A percentile compares a stretch with the other conserved stretches of the same genome.
Evolutionary conservation across 2,113 vertebrate species (phyloP).

Genomic region (Brachionichthys hirsutus): DNA sequence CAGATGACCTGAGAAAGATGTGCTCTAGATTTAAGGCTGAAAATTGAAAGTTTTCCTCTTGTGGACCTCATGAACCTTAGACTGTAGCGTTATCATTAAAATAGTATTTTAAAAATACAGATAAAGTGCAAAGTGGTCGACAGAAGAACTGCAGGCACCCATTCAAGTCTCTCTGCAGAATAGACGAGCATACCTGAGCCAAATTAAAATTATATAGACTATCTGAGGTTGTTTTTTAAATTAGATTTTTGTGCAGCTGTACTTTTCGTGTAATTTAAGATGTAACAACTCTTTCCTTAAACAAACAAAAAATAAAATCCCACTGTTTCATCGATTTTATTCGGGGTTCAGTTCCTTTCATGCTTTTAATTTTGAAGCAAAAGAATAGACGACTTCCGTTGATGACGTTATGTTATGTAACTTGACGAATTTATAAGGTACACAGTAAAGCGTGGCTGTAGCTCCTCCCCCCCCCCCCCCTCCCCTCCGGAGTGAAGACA

Average conservation of each 20-base stretch:
- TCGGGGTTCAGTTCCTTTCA: background rate
- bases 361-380: slow-evolving; percentile 18
- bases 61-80: slow-evolving; percentile 3
- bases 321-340: background rate
- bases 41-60: background rate
- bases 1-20: too few relatives aligned
- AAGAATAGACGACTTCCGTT: slow-evolving; percentile 8
- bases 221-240: too few relatives aligned
- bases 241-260: too few relatives aligned
- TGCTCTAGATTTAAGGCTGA: background rate
- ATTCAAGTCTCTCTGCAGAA: too few relatives aligned
- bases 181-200: too few relatives aligned
- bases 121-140: background rate
- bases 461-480: slow-evolving; percentile 59
- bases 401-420: background rate
- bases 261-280: too few relatives aligned
- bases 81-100: background rate
- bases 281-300: too few relatives aligned
- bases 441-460: slow-evolving; percentile 64
- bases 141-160: background rate
- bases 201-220: too few relatives aligned
- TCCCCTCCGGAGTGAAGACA: slow-evolving; percentile 38
- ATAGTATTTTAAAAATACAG: slow-evolving; percentile 10
- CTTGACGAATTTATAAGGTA: slow-evolving; percentile 34
- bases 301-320: too few relatives aligned